A percentile compares a stretch with the other conserved stretches of the same genome.
These are phyloP conservation scores for Protaetia brevitarsis DNA, from an alignment of 1,140 invertebrate species.

Conservation along the genomic window DNA sequence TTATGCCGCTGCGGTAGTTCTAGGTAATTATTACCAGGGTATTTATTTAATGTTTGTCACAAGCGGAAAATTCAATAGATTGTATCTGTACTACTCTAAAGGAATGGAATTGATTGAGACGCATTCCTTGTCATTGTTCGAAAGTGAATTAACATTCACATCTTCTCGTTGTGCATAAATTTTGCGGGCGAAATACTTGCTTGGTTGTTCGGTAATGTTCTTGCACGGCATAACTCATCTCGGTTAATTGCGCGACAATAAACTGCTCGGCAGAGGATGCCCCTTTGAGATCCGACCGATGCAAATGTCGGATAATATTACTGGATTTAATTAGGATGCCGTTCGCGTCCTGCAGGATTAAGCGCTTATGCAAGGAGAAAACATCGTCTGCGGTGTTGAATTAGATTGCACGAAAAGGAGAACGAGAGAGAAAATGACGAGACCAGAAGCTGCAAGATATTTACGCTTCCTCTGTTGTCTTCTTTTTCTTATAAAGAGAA, in stretches of 20 bases:
- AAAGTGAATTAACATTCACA: too few species aligned
- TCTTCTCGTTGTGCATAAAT: too few species aligned
- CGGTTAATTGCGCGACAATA: conserved; percentile 13
- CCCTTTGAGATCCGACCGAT: not conserved
- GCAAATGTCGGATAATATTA: not conserved
- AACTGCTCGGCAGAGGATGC: not conserved
- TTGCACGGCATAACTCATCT: not conserved
- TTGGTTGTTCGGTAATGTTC: not conserved
- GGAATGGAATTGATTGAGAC: too few species aligned
- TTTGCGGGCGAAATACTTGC: not conserved
- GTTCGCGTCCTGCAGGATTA: not conserved
- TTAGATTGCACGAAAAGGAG: not conserved
- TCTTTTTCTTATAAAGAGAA: too few species aligned
- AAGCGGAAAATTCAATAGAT: not conserved
- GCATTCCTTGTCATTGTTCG: too few species aligned
- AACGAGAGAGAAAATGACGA: not conserved
- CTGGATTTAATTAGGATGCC: conserved; percentile 8
- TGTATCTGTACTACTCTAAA: too few species aligned
- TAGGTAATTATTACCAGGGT: not conserved
- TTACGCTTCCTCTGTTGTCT: too few species aligned
- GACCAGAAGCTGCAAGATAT: too few species aligned
- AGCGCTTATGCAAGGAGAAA: not conserved
- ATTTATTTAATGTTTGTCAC: not conserved
- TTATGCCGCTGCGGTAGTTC: not conserved
- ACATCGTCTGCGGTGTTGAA: not conserved